phyloP scores from a whole-genome alignment of 2,888 invertebrate genomes.

The Alloscopus bannaensis region DNA sequence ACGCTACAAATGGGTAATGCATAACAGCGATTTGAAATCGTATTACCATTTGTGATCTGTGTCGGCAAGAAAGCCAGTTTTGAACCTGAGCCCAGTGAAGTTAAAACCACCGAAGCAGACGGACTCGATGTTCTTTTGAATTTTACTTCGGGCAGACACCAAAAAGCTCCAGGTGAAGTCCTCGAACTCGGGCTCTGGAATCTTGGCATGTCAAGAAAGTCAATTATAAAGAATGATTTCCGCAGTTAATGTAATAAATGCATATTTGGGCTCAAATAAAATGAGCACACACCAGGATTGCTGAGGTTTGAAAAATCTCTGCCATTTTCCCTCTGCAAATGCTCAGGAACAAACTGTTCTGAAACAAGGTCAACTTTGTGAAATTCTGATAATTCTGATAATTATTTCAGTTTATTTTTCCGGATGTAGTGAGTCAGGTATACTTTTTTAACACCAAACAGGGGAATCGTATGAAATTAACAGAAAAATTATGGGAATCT shows the following conservation, averaged over 20 bases:
- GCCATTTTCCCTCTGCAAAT: too few relatives aligned
- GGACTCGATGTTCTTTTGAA: conserved; percentile 58
- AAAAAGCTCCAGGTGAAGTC: conserved; percentile 61
- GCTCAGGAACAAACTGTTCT: too few relatives aligned
- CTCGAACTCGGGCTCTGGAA: conserved; percentile 52
- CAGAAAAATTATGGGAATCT: too few relatives aligned
- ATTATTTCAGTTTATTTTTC: conserved; percentile 6
- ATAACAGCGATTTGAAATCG: neutral
- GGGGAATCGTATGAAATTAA: too few relatives aligned
- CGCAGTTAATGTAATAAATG: too few relatives aligned
- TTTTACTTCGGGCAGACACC: conserved; percentile 59
- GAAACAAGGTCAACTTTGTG: too few relatives aligned
- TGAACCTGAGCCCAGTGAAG: conserved; percentile 62
- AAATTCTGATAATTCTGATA: too few relatives aligned
- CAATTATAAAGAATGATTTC: neutral
- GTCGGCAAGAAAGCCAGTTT: conserved; percentile 54
- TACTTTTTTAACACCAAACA: too few relatives aligned
- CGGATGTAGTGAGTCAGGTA: neutral
- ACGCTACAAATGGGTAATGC: neutral
- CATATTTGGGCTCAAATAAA: too few relatives aligned
- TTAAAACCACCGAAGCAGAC: conserved; percentile 58
- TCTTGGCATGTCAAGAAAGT: conserved; percentile 22
- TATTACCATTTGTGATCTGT: conserved; percentile 64
- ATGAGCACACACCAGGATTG: conserved; percentile 3
- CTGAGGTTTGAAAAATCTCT: conserved; percentile 10